Conservation (phyloP, 2,113 vertebrate species). For the Penelope pileata region DNA sequence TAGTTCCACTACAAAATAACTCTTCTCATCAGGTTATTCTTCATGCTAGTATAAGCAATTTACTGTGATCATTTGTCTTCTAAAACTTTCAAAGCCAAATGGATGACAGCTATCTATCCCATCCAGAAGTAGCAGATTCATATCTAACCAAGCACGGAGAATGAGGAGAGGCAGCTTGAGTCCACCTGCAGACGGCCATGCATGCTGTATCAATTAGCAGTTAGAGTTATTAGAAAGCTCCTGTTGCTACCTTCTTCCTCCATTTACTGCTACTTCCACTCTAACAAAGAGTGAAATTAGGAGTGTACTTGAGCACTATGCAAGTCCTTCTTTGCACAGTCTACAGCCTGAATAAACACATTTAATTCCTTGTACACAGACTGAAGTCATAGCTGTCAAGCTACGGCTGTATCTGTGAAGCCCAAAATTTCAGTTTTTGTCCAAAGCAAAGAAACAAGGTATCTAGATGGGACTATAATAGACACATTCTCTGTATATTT, state of each 20-base stretch:
- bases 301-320: neutral
- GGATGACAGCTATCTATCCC: neutral
- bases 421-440: neutral
- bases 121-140: fast-evolving
- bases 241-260: neutral
- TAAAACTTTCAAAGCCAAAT: neutral
- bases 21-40: neutral
- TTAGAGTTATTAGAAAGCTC: neutral
- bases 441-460: neutral
- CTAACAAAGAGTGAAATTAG: neutral
- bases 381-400: neutral
- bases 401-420: neutral
- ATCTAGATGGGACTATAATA: neutral
- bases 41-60: neutral
- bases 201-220: neutral
- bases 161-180: neutral
- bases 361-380: fast-evolving
- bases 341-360: neutral
- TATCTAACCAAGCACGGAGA: neutral
- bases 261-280: neutral
- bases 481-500: neutral
- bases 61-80: neutral
- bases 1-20: neutral
- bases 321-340: neutral
- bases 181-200: neutral